Evolutionary conservation across 2,113 vertebrate genomes (phyloP), one percentile per base, ranked within the genome.

Genomic region (Ptychochromis oligacanthus): DNA sequence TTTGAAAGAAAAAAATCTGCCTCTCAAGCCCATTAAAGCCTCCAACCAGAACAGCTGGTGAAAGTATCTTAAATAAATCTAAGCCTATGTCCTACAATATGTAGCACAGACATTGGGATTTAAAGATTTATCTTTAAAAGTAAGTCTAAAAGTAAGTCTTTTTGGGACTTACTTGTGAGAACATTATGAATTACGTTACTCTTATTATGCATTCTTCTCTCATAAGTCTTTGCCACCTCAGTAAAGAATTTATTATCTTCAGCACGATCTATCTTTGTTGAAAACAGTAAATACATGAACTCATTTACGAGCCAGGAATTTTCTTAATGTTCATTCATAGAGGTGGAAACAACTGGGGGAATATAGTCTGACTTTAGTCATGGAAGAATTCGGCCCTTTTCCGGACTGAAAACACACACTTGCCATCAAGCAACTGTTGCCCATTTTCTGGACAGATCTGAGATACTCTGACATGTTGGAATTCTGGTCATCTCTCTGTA

Each of bases 1-100:
- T 82, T 84, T 76, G 84, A 84, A 67, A 59, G 88, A 84, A 67
- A 59, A 78, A 90, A 85, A 56, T 76, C 49, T 46, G 54, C 81
- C 57, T 72, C 80, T 40, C 43, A 86, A 86, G 52, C 54, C 28
- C 58, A 86, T 67, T 72, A 24, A 85, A 84, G 46, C 55, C 28
- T 78, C 67, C 22, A 26, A 40, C 43, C 38, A 86, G 62, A 80
- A 12, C 28, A 79, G 43, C 12, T 18, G 26, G 75, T 65, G 38
- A 67, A 79, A 83, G n/a, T 8, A 40, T 64, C 43, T 52, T 17
- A 77, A 77, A 56, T 26, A 74, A 20, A 40, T 75, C 24, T 14
- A 31, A 54, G 54, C 9, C 7, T 15, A 14, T 5, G 17, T 43
- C 46, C 26, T 18, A 52, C 28, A 60, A 65, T 56, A 56, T 70